Evolutionary conservation across 2,113 vertebrate species (phyloP).

Genomic region (Andinoacara biseriatus): DNA sequence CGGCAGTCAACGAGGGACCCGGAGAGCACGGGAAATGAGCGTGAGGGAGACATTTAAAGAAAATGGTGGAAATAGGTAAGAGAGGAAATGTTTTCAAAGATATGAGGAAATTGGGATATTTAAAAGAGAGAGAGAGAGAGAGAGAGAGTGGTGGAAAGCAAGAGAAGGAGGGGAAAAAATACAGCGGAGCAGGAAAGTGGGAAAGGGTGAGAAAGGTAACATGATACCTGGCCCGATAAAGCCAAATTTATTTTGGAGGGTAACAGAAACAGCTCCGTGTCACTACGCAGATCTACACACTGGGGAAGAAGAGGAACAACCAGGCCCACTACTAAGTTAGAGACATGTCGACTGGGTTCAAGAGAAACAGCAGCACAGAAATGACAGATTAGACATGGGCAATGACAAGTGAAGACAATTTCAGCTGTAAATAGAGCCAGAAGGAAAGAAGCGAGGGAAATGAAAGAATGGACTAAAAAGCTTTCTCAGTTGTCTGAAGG

Average conservation of each 20-base stretch:
- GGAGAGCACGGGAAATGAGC: conserved; percentile 50
- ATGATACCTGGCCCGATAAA: conserved; percentile 72
- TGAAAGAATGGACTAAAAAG: not conserved
- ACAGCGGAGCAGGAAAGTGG: not conserved
- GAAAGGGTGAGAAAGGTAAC: conserved; percentile 58
- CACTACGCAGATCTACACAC: conserved; percentile 63
- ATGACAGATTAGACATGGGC: not conserved
- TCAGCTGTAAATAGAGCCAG: not conserved
- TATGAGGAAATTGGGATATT: conserved; percentile 1
- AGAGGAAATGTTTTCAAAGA: conserved; percentile 25
- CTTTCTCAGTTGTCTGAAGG: not conserved
- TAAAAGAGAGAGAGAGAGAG: not conserved
- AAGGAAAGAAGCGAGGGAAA: not conserved
- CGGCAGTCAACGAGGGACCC: conserved; percentile 31
- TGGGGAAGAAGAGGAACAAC: conserved; percentile 11
- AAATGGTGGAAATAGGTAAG: conserved; percentile 23
- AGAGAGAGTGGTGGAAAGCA: not conserved
- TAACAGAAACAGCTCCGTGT: conserved; percentile 74
- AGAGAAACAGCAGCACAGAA: not conserved
- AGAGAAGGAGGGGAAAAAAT: not conserved
- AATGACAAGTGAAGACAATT: not conserved
- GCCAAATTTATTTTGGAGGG: conserved; percentile 77
- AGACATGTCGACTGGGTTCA: not conserved
- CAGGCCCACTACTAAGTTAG: not conserved
- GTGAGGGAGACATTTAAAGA: conserved; percentile 16